Percentiles rank a stretch among this genome's conserved stretches.
Evolutionary conservation across 2,888 invertebrate species (phyloP).

Genomic region (Troides oblongomaculatus): DNA sequence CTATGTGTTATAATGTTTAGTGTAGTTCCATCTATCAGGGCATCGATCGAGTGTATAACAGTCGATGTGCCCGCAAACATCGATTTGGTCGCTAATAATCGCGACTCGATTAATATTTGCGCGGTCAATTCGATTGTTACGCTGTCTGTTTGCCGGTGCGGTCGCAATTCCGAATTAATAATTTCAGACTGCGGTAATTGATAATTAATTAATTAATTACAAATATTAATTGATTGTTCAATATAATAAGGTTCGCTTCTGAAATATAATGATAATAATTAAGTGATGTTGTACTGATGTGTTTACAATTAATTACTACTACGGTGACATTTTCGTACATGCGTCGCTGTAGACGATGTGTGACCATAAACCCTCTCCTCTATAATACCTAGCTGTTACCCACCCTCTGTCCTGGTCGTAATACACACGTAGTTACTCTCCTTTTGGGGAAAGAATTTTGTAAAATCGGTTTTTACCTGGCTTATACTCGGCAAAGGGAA

Average conservation of each 20-base stretch:
- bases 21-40: background rate
- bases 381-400: too few species aligned
- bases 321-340: too few species aligned
- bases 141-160: constrained; percentile 22
- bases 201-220: constrained; percentile 26
- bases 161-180: constrained; percentile 18
- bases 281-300: too few species aligned
- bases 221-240: constrained; percentile 11
- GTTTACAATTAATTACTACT: background rate
- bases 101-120: constrained; percentile 14
- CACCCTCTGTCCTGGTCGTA: too few species aligned
- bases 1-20: background rate
- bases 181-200: constrained; percentile 11
- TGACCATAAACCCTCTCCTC: too few species aligned
- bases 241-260: background rate
- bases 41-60: background rate
- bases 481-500: too few species aligned
- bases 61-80: constrained; percentile 20
- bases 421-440: too few species aligned
- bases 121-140: constrained; percentile 20
- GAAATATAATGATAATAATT: too few species aligned
- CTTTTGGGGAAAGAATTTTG: too few species aligned
- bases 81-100: constrained; percentile 28
- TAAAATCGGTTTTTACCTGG: too few species aligned
- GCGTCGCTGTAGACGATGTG: too few species aligned